These are phyloP conservation scores for Limnephilus lunatus DNA, from an alignment of 2,888 invertebrate species.

Conservation along the genomic window DNA sequence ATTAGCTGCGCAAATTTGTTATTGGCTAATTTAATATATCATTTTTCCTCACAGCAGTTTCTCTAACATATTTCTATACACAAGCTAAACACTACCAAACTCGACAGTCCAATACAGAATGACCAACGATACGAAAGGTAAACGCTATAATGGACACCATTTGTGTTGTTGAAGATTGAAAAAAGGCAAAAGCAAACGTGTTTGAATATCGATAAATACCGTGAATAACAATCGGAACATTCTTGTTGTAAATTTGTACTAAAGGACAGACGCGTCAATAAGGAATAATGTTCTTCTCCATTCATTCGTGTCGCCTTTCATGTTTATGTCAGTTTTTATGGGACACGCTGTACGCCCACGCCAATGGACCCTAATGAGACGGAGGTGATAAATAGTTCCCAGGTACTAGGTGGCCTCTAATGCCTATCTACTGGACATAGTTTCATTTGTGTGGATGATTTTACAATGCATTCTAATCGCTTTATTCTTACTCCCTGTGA, in stretches of 20 bases:
- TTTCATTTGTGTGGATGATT: conserved; percentile 17
- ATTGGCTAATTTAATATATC: not conserved
- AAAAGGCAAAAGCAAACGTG: conserved; percentile 52
- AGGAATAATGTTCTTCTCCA: conserved; percentile 56
- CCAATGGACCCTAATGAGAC: conserved; percentile 65
- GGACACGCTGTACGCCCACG: conserved; percentile 65
- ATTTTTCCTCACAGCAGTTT: not conserved
- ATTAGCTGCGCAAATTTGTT: not conserved
- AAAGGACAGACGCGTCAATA: conserved; percentile 60
- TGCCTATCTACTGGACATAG: not conserved
- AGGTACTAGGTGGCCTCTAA: conserved; percentile 45
- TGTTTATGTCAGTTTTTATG: conserved; percentile 58
- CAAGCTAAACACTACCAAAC: not conserved
- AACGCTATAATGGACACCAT: conserved; percentile 42
- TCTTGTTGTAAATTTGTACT: conserved; percentile 62
- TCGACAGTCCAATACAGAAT: not conserved
- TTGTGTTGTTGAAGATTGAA: conserved; percentile 49
- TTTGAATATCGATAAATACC: conserved; percentile 47
- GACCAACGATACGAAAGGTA: conserved; percentile 15
- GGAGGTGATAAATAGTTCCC: conserved; percentile 59
- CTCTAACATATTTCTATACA: not conserved
- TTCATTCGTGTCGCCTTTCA: conserved; percentile 54
- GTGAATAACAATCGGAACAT: conserved; percentile 59
- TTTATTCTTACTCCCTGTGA: not conserved
- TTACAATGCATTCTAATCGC: not conserved